These are phyloP conservation scores for Crotalus helleri DNA, from an alignment of 2,113 vertebrate genomes.

Conservation along the genomic window DNA sequence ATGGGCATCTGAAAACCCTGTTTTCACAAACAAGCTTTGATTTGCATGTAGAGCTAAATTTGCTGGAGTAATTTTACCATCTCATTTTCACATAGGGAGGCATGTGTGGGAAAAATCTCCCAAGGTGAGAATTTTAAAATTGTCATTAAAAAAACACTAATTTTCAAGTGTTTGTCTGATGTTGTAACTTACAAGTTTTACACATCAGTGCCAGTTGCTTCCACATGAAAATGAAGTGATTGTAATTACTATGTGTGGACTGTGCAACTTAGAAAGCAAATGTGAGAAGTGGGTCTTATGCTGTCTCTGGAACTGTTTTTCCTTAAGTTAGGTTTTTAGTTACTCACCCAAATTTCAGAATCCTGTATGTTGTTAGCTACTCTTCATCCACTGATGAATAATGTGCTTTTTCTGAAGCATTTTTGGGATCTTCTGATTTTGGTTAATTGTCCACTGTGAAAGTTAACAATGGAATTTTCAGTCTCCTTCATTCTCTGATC, in stretches of 20 bases:
- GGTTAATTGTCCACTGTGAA: slow-evolving; percentile 16
- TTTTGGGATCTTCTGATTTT: slow-evolving; percentile 29
- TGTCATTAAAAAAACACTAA: neutral
- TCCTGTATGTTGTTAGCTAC: neutral
- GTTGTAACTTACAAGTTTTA: neutral
- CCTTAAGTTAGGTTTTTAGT: slow-evolving; percentile 17
- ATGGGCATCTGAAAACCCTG: slow-evolving; percentile 37
- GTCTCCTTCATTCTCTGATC: slow-evolving; percentile 12
- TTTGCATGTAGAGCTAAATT: slow-evolving; percentile 46
- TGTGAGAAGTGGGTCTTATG: neutral
- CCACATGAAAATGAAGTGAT: neutral
- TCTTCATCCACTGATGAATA: slow-evolving; percentile 16
- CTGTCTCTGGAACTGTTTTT: slow-evolving; percentile 29
- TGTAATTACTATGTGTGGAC: neutral
- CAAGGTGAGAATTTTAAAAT: neutral
- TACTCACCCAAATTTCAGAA: slow-evolving; percentile 22
- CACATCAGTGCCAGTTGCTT: neutral
- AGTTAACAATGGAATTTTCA: slow-evolving; percentile 43
- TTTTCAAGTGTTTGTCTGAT: slow-evolving; percentile 1
- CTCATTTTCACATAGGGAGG: slow-evolving; percentile 1
- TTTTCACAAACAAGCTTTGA: slow-evolving; percentile 33
- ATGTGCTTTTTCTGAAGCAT: slow-evolving; percentile 22
- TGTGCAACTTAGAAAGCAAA: neutral
- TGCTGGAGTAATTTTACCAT: neutral
- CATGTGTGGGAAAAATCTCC: neutral